Conservation (phyloP, 2,113 vertebrate species). For the Nicator chloris region DNA sequence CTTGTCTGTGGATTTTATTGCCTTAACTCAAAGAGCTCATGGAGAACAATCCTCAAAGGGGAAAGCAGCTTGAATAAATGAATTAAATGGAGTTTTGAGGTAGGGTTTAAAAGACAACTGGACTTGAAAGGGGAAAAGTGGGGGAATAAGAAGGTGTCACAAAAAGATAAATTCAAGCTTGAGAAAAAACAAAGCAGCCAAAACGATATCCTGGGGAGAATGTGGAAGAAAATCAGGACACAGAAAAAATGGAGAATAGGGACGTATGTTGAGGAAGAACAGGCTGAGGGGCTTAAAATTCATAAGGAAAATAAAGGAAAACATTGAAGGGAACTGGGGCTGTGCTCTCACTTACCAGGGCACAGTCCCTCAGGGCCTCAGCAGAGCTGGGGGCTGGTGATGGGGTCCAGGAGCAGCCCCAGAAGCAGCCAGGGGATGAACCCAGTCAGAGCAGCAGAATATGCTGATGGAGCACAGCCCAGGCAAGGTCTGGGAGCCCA, state of each 20-base stretch:
- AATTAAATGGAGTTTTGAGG: neutral
- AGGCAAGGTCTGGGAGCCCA: neutral
- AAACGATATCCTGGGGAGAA: neutral
- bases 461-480: neutral
- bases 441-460: neutral
- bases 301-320: neutral
- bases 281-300: neutral
- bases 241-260: neutral
- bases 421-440: neutral
- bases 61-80: neutral
- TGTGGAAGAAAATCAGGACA: neutral
- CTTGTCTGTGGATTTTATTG: neutral
- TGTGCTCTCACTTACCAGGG: neutral
- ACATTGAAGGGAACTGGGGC: neutral
- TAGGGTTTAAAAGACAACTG: neutral
- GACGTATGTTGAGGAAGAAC: neutral
- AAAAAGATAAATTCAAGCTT: neutral
- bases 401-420: neutral
- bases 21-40: neutral
- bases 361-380: neutral
- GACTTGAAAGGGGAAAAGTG: neutral
- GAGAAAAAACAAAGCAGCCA: neutral
- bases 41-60: neutral
- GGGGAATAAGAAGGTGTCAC: neutral
- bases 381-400: neutral